phyloP scores from a whole-genome alignment of 2,888 invertebrate species.

The Melanargia galathea region DNA sequence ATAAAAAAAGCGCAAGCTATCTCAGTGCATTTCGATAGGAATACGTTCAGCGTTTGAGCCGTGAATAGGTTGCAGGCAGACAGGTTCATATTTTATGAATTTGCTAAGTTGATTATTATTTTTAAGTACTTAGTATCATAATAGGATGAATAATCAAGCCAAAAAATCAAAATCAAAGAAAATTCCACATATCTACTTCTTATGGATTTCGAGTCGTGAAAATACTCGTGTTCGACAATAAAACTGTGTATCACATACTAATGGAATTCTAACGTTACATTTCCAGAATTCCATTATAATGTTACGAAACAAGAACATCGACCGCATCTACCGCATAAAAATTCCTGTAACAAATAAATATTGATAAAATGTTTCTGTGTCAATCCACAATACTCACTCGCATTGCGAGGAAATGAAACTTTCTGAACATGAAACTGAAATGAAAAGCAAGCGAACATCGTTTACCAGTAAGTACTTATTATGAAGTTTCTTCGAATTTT shows the following conservation, averaged over 20 bases:
- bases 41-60: too few relatives aligned
- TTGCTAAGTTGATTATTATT: too few relatives aligned
- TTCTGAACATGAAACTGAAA: constrained; percentile 14
- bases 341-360: constrained; percentile 6
- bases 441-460: constrained; percentile 20
- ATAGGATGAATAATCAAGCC: too few relatives aligned
- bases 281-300: constrained; percentile 9
- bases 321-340: neutral
- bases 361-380: constrained; percentile 10
- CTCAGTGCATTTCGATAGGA: too few relatives aligned
- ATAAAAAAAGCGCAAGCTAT: too few relatives aligned
- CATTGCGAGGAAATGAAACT: constrained; percentile 17
- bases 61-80: too few relatives aligned
- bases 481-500: constrained; percentile 15
- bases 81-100: too few relatives aligned
- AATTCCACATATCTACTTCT: too few relatives aligned
- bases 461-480: constrained; percentile 20
- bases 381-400: neutral
- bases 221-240: too few relatives aligned
- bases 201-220: neutral
- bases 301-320: neutral
- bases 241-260: neutral
- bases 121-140: too few relatives aligned
- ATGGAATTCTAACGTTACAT: neutral
- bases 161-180: too few relatives aligned